Conservation (phyloP, 2,113 vertebrate genomes). For the Labeo rohita region DNA sequence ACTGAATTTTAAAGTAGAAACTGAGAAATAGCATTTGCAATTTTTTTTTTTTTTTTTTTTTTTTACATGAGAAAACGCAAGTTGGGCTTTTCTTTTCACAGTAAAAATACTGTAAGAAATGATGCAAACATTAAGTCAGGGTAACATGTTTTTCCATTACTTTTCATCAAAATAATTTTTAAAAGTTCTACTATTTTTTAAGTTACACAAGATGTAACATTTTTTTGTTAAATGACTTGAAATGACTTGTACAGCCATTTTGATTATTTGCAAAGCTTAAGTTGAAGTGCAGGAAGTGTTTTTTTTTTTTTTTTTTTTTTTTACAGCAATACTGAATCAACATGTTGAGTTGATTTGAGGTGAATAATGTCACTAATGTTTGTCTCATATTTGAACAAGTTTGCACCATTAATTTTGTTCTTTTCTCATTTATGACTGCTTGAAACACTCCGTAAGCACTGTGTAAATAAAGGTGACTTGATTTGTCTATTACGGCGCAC, state of each 20-base stretch:
- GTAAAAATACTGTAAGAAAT: too few species aligned
- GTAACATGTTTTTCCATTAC: background rate
- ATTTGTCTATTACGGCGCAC: background rate
- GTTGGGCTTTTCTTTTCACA: too few species aligned
- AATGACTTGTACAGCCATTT: background rate
- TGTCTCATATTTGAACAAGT: background rate
- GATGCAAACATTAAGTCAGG: too few species aligned
- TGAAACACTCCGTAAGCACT: background rate
- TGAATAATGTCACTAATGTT: background rate
- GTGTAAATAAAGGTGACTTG: background rate
- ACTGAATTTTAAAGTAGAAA: too few species aligned
- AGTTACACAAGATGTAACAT: background rate
- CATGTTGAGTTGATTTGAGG: background rate
- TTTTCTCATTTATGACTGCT: background rate
- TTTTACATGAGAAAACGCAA: too few species aligned
- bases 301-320: too few species aligned
- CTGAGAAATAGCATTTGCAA: too few species aligned
- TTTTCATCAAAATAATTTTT: too few species aligned
- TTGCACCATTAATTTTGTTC: background rate
- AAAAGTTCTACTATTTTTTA: too few species aligned
- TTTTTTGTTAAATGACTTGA: background rate
- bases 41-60: too few species aligned
- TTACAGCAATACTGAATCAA: background rate
- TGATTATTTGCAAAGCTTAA: background rate
- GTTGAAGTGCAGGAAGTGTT: too few species aligned